phyloP scores from a whole-genome alignment of 2,888 invertebrate species.

The Lasioglossum calceatum region DNA sequence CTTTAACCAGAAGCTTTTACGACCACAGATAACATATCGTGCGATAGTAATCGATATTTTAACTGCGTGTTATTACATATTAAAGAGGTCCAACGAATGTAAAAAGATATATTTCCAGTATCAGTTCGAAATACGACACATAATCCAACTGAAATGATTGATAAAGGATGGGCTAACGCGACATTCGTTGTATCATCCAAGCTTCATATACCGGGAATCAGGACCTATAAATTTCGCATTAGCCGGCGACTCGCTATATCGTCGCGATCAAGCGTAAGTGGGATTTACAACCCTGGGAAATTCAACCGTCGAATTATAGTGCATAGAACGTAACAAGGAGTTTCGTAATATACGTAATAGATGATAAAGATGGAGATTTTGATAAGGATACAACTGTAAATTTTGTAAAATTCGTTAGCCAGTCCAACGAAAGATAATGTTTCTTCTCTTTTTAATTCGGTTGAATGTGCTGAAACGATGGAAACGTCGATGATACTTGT shows the following conservation, averaged over 20 bases:
- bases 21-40: not conserved
- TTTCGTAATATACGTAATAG: not conserved
- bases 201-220: not conserved
- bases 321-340: not conserved
- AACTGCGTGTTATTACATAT: not conserved
- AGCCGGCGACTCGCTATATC: constrained; percentile 10
- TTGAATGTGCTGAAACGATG: not conserved
- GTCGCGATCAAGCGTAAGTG: constrained; percentile 8
- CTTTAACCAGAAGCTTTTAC: not conserved
- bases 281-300: not conserved
- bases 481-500: not conserved
- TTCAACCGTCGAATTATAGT: not conserved
- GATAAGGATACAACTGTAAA: not conserved
- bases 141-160: not conserved
- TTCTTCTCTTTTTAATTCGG: not conserved
- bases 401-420: not conserved
- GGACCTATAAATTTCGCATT: not conserved
- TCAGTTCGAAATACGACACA: not conserved
- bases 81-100: not conserved
- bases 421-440: not conserved
- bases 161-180: not conserved
- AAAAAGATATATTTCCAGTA: not conserved
- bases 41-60: not conserved
- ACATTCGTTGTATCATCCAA: not conserved
- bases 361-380: not conserved